Base-by-base conservation (phyloP, 2,888 invertebrate genomes). In the Pemphredon lugubris region DNA sequence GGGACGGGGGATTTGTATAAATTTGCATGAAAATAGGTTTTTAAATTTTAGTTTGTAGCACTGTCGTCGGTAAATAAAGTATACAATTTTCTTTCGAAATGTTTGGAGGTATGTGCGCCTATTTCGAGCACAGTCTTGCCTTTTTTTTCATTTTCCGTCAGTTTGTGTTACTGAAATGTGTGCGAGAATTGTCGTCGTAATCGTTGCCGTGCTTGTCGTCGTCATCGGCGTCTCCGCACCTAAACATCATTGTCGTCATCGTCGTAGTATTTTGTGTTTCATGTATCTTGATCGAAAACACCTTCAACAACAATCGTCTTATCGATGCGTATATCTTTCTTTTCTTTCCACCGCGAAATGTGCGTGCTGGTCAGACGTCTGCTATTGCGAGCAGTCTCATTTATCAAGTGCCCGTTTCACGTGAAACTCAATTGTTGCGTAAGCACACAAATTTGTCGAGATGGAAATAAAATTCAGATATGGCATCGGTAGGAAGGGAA, bases 21-120 rank as follows among this genome's bases (percentile, higher is more conserved):
- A 74, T 84, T 84, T 85, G 86, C 84, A 85, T 85, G 87, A 74
- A 77, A 81, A 61, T 77, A 81, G 81, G 84, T 86, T 84, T 82
- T 82, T 67, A 80, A 81, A 82, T 82, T 83, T 85, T 84, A 86
- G 84, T 84, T 85, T 87, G 85, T 87, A 86, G 80, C 78, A 80
- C 76, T 58, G 67, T 77, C 81, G 82, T 84, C 83, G 67, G 58
- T 74, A 81, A 85, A 86, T 86, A 85, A 86, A 87, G 72, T 84
- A 78, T 84, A 86, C 75, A 79, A 76, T 82, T 83, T 86, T 84
- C 79, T 86, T 81, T 84, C 73, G 79, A 77, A 60, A 68, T 1
- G 14, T 13, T 55, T 57, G 37, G n/a, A 58, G 26, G 26, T 39
- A 40, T n/a, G 16, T 37, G 32, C 20, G 58, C 21, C n/a, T 20